phyloP scores from a whole-genome alignment of 1,140 invertebrate species.

The Monochamus saltuarius region DNA sequence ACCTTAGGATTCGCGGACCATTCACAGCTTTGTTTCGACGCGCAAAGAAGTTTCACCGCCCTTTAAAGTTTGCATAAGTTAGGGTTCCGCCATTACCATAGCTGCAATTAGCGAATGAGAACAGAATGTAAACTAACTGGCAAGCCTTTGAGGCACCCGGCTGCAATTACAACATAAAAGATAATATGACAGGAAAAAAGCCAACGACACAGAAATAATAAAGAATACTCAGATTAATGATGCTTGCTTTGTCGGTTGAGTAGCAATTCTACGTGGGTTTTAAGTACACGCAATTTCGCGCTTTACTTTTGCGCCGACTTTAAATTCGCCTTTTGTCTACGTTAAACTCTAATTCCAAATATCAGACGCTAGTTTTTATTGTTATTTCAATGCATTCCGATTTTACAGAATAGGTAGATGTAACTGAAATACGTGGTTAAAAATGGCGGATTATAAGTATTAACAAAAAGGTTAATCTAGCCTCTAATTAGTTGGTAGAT shows the following conservation, averaged over 20 bases:
- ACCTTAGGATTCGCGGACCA: too few species aligned
- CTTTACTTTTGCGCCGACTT: conserved; percentile 15
- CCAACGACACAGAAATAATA: conserved; percentile 39
- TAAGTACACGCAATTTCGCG: conserved; percentile 28
- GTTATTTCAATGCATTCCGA: too few species aligned
- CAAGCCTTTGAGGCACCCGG: conserved; percentile 31
- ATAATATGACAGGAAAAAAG: conserved; percentile 37
- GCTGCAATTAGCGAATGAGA: conserved; percentile 4
- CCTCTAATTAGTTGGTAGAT: too few species aligned
- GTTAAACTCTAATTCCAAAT: background rate
- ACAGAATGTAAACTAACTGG: conserved; percentile 29
- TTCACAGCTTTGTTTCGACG: too few species aligned
- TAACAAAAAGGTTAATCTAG: too few species aligned
- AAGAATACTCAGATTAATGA: conserved; percentile 38
- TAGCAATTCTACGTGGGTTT: conserved; percentile 21
- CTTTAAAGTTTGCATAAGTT: too few species aligned
- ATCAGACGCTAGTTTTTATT: too few species aligned
- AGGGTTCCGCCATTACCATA: too few species aligned
- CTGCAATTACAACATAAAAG: conserved; percentile 37
- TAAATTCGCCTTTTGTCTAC: conserved; percentile 13
- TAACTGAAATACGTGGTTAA: too few species aligned
- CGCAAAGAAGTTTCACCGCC: too few species aligned
- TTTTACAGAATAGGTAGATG: too few species aligned
- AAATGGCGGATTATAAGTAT: too few species aligned
- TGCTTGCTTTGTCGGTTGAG: conserved; percentile 27